Evolutionary conservation across 2,888 invertebrate species (phyloP), one percentile per base, ranked within the genome.

Genomic region (Clanis bilineata): DNA sequence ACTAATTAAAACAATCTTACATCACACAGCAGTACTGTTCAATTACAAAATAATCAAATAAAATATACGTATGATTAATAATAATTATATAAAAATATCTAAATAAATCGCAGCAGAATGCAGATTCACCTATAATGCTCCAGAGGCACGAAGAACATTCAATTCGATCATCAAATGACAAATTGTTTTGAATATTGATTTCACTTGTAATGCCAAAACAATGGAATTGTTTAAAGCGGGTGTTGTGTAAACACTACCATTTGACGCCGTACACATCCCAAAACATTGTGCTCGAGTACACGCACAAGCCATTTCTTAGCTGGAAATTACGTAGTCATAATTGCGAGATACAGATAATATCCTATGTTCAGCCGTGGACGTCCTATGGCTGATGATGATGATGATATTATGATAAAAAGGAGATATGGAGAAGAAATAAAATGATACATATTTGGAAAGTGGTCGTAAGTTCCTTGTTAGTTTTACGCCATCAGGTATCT

Each of bases 181-280:
- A 12, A 28, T 25, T 59, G 59, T 59, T 55, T 43, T 59, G 59
- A 32, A 32, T 59, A 55, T 43, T 23, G 10, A 43, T 55, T 59
- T 55, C 59, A 55, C 23, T 55, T 23, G 59, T 32, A 22, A 57
- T 55, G 32, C 57, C 36, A 57, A 79, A 87, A 89, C 89, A 90
- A 88, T 85, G 70, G 73, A 62, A 63, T 63, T 80, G 83, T 83
- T 80, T 70, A 72, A 73, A 67, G 69, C 66, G 71, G 70, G 71
- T 84, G 82, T 85, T 87, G 82, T 88, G 80, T 85, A 86, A 88
- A 89, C 86, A 88, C 38, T 43, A 60, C 59, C 62, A 63, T 64
- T 67, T 58, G 12, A 12, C 28, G 15, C 5, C 23, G 25, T 39
- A 51, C 39, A 45, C 9, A 57, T 60, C 60, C 57, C 57, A 55